Conservation (phyloP, 2,888 invertebrate genomes). For the Drosophila koepferae region DNA sequence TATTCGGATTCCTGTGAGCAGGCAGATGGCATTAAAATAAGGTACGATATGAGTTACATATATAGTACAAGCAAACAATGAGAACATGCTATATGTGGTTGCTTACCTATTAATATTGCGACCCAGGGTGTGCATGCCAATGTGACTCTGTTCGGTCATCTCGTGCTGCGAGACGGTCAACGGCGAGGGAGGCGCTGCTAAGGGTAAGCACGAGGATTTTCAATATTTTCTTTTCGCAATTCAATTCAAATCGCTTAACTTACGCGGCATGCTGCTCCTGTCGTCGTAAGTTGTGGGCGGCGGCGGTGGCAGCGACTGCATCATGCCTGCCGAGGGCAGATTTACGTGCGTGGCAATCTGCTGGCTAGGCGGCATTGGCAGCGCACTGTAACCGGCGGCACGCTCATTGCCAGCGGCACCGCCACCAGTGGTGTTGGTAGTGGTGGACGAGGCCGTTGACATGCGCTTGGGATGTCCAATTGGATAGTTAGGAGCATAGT, state of each 20-base stretch:
- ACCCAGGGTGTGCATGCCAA: constrained; percentile 86
- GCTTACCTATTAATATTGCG: constrained; percentile 84
- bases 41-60: constrained; percentile 49
- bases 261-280: constrained; percentile 93
- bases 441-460: constrained; percentile 83
- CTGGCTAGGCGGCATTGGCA: constrained; percentile 89
- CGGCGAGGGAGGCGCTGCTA: constrained; percentile 93
- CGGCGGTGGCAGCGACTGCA: constrained; percentile 93
- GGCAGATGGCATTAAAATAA: constrained; percentile 46
- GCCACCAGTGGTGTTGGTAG: constrained; percentile 75
- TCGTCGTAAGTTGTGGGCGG: constrained; percentile 88
- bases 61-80: constrained; percentile 18
- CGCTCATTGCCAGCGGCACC: constrained; percentile 86
- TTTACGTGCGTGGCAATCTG: constrained; percentile 86
- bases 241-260: constrained; percentile 84
- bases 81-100: not conserved
- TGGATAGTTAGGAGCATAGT: constrained; percentile 98
- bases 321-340: constrained; percentile 91
- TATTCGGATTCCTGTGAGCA: constrained; percentile 79
- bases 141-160: constrained; percentile 85
- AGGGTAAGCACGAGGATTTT: constrained; percentile 5
- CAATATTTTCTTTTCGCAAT: not conserved
- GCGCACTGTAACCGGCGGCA: constrained; percentile 93
- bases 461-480: constrained; percentile 90
- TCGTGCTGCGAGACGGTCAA: constrained; percentile 89